phyloP scores from a whole-genome alignment of 2,888 invertebrate genomes.

The Limenitis camilla region DNA sequence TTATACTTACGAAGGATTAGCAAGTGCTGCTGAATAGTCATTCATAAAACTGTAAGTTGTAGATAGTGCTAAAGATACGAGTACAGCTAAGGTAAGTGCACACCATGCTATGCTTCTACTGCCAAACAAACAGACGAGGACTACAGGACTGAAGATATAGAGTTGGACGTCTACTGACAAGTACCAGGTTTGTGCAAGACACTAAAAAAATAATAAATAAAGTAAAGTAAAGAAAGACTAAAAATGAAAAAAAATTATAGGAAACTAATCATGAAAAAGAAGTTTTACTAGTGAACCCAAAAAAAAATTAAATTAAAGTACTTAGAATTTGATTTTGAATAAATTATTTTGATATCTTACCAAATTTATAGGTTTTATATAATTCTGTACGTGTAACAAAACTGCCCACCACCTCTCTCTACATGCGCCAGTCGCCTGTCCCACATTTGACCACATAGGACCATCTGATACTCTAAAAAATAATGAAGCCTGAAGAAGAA shows the following conservation, averaged over 20 bases:
- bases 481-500: constrained; percentile 45
- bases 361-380: constrained; percentile 20
- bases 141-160: constrained; percentile 30
- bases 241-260: no score
- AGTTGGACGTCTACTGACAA: constrained; percentile 35
- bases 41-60: constrained; percentile 45
- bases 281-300: no score
- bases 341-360: constrained; percentile 12
- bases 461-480: constrained; percentile 45
- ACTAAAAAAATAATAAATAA: constrained; percentile 32
- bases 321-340: no score
- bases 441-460: constrained; percentile 38
- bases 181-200: constrained; percentile 41
- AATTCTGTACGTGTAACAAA: constrained; percentile 35
- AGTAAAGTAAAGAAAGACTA: no score
- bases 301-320: no score
- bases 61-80: constrained; percentile 29
- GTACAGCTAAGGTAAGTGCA: constrained; percentile 16
- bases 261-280: no score
- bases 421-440: constrained; percentile 27
- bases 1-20: constrained; percentile 43
- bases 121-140: constrained; percentile 31
- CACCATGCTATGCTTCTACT: constrained; percentile 22
- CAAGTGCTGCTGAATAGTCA: constrained; percentile 40
- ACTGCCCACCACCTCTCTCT: constrained; percentile 36